Evolutionary conservation across 2,797 vertebrate species (phyloP), one percentile per base, ranked within the genome.

Genomic region (Spatula clypeata): DNA sequence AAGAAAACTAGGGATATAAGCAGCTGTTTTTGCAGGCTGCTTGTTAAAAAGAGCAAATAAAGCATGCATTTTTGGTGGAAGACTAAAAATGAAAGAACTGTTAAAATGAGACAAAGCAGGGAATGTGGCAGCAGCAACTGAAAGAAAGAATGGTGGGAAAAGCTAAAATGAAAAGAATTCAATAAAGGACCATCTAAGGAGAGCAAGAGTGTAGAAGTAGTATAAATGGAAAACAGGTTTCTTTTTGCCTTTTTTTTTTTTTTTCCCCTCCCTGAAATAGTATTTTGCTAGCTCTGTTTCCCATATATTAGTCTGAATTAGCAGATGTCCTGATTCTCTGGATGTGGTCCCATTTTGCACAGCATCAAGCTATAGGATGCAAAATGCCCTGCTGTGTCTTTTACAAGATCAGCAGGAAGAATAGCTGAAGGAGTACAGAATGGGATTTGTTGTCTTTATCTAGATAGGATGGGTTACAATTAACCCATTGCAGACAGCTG

Each of bases 311-410:
- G 53, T 93, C 74, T 94, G 94, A 96, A 95, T 95, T 96, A 96
- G 77, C 87, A 96, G 87, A 97, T 93, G 91, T 96, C 83, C 92
- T 54, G 13, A 32, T 94, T 95, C 75, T 93, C 96, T 95, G 87
- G 94, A 90, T 94, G 91, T 67, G 81, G 84, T 96, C 94, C 87
- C 94, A 84, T 92, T 93, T 83, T 57, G 64, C 67, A 65, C 70
- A 92, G 58, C 79, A 88, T 95, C 83, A 84, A 93, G 47, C 87
- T 79, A 79, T 49, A 86, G 66, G 64, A 58, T 84, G n/a, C 85
- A 94, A 86, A 86, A 86, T 66, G 24, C 57, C 81, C 88, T 65
- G 72, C 82, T 94, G 91, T 94, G 91, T 75, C 84, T 92, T 90
- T 79, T 89, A 90, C 72, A 82, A 62, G 55, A 86, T 84, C 79